Evolutionary conservation across 1,140 invertebrate genomes (phyloP), one percentile per base, ranked within the genome.

Genomic region (Eueides isabella): DNA sequence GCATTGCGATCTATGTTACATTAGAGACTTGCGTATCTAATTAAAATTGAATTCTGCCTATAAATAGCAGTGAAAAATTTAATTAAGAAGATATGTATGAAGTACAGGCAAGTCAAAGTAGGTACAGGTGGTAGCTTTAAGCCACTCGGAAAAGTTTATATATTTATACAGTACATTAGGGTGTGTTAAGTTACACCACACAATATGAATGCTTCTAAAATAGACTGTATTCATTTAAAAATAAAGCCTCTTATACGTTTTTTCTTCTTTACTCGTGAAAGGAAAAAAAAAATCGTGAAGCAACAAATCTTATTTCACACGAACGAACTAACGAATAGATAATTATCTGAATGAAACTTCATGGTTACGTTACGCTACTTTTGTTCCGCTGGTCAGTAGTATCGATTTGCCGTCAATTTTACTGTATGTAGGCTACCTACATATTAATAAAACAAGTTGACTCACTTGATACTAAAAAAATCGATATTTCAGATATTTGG

Each of bases 341-440:
- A 23, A 26, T 55, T n/a, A n/a, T 44, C 26, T 55, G 0, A 55
- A 55, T 55, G 48, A 23, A 26, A 55, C 48, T 55, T 55, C 0
- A 55, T 23, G 19, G 48, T 26, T 55, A 55, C 48, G 48, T 55
- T 55, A 55, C 48, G 48, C 48, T 55, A 30, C 14, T 16, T 67
- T 48, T 44, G 66, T 26, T 67, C 33, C 14, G 30, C 70, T 70
- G 76, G 76, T 78, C 80, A 80, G 74, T 76, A 79, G 35, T 79
- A 78, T 82, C 65, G 80, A 82, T 82, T 82, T 76, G 73, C 68
- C 44, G 71, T 69, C 72, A 64, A 71, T 71, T 75, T 71, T 16
- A 31, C 35, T 64, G 55, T 67, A 68, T 74, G 66, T 74, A 74
- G 72, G 72, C 61, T 74, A 68, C 48, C 61, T 68, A 74, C 66